phyloP scores from a whole-genome alignment of 2,797 vertebrate species.

The Propithecus deckenii region DNA sequence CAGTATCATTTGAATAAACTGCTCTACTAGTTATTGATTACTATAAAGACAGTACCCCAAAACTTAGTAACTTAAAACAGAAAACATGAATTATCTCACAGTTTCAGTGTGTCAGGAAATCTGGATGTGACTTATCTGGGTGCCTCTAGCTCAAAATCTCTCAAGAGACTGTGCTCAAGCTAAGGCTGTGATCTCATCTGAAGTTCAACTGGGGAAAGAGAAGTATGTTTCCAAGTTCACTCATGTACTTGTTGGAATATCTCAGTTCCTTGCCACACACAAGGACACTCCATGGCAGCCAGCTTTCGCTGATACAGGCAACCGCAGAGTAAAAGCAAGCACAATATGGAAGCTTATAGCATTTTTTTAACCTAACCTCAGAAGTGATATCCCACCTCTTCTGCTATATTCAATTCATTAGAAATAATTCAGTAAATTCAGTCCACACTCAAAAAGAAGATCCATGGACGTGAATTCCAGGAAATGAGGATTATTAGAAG shows the following conservation, averaged over 20 bases:
- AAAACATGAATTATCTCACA: neutral
- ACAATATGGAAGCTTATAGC: neutral
- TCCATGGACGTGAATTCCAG: neutral
- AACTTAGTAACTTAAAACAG: neutral
- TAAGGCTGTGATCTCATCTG: neutral
- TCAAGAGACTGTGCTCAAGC: neutral
- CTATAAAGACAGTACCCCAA: neutral
- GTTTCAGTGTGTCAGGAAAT: neutral
- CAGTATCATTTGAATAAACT: neutral
- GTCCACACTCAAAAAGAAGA: neutral
- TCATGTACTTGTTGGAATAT: neutral
- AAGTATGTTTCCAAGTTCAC: neutral
- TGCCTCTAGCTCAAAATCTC: neutral
- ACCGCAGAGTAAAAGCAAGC: neutral
- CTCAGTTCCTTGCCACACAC: neutral
- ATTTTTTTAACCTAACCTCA: neutral
- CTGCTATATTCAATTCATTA: neutral
- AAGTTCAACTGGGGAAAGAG: neutral
- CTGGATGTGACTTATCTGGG: neutral
- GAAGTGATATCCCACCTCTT: neutral
- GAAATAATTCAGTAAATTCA: neutral
- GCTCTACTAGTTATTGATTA: neutral
- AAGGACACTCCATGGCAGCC: neutral
- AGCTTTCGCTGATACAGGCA: neutral
- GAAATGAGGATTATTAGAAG: neutral